Base-by-base conservation (phyloP, 2,888 invertebrate genomes). In the Selenia dentaria region DNA sequence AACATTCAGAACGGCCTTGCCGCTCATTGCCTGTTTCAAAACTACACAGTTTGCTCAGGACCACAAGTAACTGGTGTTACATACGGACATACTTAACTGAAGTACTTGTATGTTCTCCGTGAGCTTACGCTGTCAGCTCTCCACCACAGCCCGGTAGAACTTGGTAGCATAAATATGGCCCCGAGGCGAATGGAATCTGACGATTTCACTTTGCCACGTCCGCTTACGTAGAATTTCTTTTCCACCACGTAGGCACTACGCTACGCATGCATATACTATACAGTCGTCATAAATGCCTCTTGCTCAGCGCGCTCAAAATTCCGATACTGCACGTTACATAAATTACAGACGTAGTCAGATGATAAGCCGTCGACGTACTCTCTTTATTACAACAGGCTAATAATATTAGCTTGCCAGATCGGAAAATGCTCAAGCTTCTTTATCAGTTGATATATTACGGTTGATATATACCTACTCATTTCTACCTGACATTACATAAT, bases 1-100 rank as follows among this genome's bases (percentile, higher is more conserved):
- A 79, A 75, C 84, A 85, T 83, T 83, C 80, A 79, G 59, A 69
- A 64, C 79, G 86, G 83, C 87, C 85, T 89, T 85, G 84, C 66
- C 49, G 78, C 70, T 65, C 67, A 77, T 77, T 83, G 77, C 72
- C 69, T 71, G 58, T 68, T 67, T 57, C 63, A 52, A 61, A 67
- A 59, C 59, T 42, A 50, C 46, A 41, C 55, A 48, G 57, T 64
- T 46, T 57, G 57, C 55, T 69, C 56, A 61, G 71, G 70, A 55
- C 62, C 55, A 63, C 70, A 64, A 66, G 14, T 20, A 31, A 29
- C 13, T 14, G 14, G 25, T 29, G 16, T 29, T n/a, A n/a, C n/a
- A n/a, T n/a, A n/a, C n/a, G n/a, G n/a, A n/a, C n/a, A n/a, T n/a
- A n/a, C n/a, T n/a, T n/a, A n/a, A n/a, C n/a, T n/a, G n/a, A n/a